Conservation (phyloP, 1,140 invertebrate species). For the Drusus annulatus region DNA sequence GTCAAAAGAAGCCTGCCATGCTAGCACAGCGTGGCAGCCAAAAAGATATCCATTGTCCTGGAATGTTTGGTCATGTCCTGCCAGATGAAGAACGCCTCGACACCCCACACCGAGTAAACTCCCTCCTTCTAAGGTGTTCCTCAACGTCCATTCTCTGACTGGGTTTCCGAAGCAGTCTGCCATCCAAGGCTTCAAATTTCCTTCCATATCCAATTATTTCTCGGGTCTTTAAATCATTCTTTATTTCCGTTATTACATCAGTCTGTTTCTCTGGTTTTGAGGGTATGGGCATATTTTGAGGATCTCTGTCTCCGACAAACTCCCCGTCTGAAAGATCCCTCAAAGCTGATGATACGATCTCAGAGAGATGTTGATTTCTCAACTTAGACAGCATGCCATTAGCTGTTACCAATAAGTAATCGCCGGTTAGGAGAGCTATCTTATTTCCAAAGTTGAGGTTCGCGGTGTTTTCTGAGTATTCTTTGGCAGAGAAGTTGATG, state of each 20-base stretch:
- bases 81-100: constrained; percentile 85
- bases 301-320: constrained; percentile 85
- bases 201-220: constrained; percentile 60
- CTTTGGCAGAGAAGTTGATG: constrained; percentile 77
- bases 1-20: constrained; percentile 83
- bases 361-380: constrained; percentile 81
- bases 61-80: constrained; percentile 77
- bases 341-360: constrained; percentile 86
- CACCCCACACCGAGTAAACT: constrained; percentile 87
- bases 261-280: constrained; percentile 70
- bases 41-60: constrained; percentile 84
- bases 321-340: constrained; percentile 88
- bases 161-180: constrained; percentile 75
- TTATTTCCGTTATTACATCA: constrained; percentile 62
- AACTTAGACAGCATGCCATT: constrained; percentile 85
- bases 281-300: constrained; percentile 84
- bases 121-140: constrained; percentile 83
- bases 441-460: constrained; percentile 85
- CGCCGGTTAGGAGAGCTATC: constrained; percentile 90
- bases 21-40: constrained; percentile 87
- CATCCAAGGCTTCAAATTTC: constrained; percentile 61
- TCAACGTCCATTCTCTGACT: constrained; percentile 86
- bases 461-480: constrained; percentile 76
- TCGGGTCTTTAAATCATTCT: constrained; percentile 62
- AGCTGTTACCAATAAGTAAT: constrained; percentile 89